These are phyloP conservation scores for Capitulum mitella DNA, from an alignment of 2,888 invertebrate species.

Conservation along the genomic window DNA sequence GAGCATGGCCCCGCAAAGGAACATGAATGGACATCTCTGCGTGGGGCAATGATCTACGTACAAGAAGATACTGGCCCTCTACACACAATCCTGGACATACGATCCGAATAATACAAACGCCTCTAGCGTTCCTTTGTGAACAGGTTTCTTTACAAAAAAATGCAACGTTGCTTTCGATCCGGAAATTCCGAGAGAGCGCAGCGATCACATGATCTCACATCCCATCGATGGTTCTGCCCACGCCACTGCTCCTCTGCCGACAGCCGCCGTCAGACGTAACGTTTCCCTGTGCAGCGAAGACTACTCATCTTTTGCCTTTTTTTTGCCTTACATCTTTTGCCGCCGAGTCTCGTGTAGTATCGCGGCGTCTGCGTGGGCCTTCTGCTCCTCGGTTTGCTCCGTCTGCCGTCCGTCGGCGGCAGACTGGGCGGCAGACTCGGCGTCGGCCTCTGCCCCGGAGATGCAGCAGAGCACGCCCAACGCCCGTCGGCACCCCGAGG, in stretches of 20 bases:
- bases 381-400: background rate
- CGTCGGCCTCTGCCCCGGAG: background rate
- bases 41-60: no score
- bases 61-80: no score
- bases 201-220: background rate
- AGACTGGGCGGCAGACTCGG: background rate
- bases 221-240: constrained; percentile 9
- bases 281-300: background rate
- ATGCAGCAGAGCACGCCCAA: background rate
- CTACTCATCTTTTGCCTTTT: no score
- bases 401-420: background rate
- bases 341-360: background rate
- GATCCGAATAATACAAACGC: no score
- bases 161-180: no score
- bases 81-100: no score
- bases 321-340: background rate
- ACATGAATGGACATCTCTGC: no score
- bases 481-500: background rate
- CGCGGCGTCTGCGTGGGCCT: background rate
- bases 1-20: no score
- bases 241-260: background rate
- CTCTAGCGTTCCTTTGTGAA: no score
- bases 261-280: background rate
- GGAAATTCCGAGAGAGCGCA: no score
- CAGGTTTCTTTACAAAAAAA: no score